These are phyloP conservation scores for Dicyrtomina minuta DNA, from an alignment of 2,888 invertebrate species.

Conservation along the genomic window DNA sequence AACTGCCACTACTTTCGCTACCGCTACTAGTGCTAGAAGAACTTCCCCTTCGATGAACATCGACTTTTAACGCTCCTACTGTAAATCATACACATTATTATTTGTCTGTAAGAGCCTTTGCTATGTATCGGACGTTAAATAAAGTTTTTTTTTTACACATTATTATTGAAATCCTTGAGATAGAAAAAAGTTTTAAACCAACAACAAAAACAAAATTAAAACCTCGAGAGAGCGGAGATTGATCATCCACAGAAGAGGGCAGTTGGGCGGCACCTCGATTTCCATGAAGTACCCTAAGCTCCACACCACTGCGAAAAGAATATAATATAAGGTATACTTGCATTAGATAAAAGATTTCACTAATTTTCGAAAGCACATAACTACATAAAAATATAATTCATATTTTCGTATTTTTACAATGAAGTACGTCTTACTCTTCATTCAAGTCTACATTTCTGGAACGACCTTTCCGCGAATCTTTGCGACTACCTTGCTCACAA, in stretches of 20 bases:
- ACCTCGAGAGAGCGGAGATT: no score
- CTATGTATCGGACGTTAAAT: no score
- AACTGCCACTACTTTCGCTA: conserved; percentile 53
- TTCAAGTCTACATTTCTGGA: conserved; percentile 12
- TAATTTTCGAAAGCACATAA: no score
- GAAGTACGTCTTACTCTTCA: conserved; percentile 27
- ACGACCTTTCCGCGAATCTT: conserved; percentile 1
- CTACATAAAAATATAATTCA: conserved; percentile 5
- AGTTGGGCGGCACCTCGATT: conserved; percentile 23
- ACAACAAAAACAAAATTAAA: neutral
- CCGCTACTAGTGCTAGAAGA: conserved; percentile 68
- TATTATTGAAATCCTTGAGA: neutral
- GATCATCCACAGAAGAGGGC: no score
- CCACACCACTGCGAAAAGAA: no score
- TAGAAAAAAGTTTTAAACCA: neutral
- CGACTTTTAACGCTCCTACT: conserved; percentile 78
- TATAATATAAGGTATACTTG: no score
- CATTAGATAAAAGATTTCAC: no score
- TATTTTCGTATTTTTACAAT: no score
- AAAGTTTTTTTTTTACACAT: no score
- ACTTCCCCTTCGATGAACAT: conserved; percentile 88
- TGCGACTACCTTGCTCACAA: conserved; percentile 7
- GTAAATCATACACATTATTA: no score
- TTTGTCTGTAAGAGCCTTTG: no score
- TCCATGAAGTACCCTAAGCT: conserved; percentile 70